Base-by-base conservation (phyloP, 2,113 vertebrate species). In the Sterna hirundo region DNA sequence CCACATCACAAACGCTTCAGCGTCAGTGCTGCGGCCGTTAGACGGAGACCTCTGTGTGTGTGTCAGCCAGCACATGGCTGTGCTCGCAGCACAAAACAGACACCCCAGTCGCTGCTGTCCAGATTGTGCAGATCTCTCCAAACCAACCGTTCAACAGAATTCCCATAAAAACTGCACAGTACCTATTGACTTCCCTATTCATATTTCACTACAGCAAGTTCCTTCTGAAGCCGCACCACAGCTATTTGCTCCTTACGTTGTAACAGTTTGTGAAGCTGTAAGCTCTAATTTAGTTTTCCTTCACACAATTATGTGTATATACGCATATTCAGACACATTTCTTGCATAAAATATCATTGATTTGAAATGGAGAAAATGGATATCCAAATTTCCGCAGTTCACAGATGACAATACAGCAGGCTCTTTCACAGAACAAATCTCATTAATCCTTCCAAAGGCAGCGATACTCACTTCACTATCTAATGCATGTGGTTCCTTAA, bases 151-250 rank as follows among this genome's bases (percentile, higher is more conserved):
- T 44, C 46, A 36, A 44, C 36, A 58, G 40, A 44, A 44, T 51
- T 84, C 71, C 70, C 61, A 23, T 60, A 65, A 86, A 94, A 70
- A 10, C 40, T 34, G 49, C 32, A 25, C 32, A 75, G 26, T 68
- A 65, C 60, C 40, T 32, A 90, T 91, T 70, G 84, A 88, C 93
- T 91, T 88, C 85, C 30, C 84, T 78, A 40, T 51, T 72, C 18
- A 4, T 25, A 25, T 58, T 72, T 96, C 74, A 74, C 54, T 61
- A 61, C 16, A 40, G 27, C n/a, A 36, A 46, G 49, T 13, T 68
- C 27, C 47, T 71, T 51, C 90, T 14, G 30, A 58, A 93, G 65
- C 69, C 25, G 8, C 18, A 52, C 38, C 36, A 42, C 26, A 30
- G 19, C 61, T 70, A 40, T 78, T 88, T 65, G 26, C 68, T 42